Conservation (phyloP, 2,888 invertebrate species). For the Drosophila anomelani region DNA sequence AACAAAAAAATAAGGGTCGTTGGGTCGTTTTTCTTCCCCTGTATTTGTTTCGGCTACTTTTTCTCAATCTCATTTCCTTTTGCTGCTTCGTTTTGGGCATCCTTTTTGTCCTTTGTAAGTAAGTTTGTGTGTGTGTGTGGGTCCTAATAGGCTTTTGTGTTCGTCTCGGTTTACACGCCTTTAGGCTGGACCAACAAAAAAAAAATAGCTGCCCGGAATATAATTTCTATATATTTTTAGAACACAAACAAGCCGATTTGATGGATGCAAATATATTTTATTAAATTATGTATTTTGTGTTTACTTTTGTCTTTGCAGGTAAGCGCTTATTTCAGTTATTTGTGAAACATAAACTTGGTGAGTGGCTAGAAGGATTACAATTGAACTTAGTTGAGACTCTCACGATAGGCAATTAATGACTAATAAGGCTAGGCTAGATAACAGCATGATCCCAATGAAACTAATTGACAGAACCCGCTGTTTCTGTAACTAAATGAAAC, state of each 20-base stretch:
- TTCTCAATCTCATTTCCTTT: constrained; percentile 28
- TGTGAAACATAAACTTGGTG: not conserved
- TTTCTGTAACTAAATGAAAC: constrained; percentile 3
- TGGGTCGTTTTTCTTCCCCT: constrained; percentile 4
- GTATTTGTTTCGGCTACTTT: constrained; percentile 32
- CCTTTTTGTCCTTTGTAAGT: constrained; percentile 18
- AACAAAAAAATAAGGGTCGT: constrained; percentile 36
- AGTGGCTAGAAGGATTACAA: not conserved
- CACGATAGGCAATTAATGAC: not conserved
- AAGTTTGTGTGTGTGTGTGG: not conserved
- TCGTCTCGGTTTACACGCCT: constrained; percentile 47
- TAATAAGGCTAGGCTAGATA: not conserved
- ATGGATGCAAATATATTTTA: constrained; percentile 24
- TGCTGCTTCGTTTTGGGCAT: constrained; percentile 11
- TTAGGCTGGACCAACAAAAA: constrained; percentile 11
- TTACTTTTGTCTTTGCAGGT: constrained; percentile 59
- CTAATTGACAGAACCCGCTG: constrained; percentile 23
- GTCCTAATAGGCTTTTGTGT: constrained; percentile 68
- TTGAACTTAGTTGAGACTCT: not conserved
- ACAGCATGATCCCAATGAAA: constrained; percentile 1
- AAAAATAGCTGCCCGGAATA: constrained; percentile 13
- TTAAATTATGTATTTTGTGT: constrained; percentile 27
- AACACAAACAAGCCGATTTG: constrained; percentile 21
- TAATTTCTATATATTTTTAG: constrained; percentile 27
- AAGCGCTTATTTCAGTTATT: constrained; percentile 37